Conservation (phyloP, 2,888 invertebrate species). For the Cosmia trapezina region DNA sequence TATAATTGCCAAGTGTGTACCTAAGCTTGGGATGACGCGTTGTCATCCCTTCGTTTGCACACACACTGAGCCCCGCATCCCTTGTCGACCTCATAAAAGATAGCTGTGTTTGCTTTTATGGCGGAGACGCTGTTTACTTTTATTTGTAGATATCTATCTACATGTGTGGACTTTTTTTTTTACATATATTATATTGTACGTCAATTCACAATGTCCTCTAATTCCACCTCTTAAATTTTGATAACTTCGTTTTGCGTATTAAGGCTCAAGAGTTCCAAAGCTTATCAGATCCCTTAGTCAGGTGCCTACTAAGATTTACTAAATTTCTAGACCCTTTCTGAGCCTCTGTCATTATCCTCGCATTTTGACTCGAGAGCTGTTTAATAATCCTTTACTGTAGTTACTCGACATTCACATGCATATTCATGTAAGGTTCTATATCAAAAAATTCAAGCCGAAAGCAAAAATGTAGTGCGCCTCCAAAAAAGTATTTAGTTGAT, state of each 20-base stretch:
- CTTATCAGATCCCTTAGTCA: conserved; percentile 45
- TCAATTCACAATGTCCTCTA: conserved; percentile 1
- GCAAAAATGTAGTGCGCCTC: conserved; percentile 1
- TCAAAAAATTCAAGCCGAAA: conserved; percentile 11
- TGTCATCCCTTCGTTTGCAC: conserved; percentile 48
- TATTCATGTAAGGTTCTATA: conserved; percentile 30
- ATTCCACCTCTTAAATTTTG: conserved; percentile 15
- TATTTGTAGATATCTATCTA: conserved; percentile 17
- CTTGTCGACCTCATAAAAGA: conserved; percentile 40
- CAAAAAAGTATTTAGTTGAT: background rate
- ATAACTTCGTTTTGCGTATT: conserved; percentile 29
- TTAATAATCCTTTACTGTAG: conserved; percentile 47
- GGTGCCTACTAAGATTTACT: conserved; percentile 41
- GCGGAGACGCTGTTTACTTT: conserved; percentile 39
- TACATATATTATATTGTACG: background rate
- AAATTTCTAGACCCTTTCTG: conserved; percentile 54
- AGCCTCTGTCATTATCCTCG: conserved; percentile 42
- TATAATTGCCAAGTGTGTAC: conserved; percentile 24
- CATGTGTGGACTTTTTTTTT: background rate
- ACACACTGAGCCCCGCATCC: conserved; percentile 21
- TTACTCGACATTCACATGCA: conserved; percentile 36
- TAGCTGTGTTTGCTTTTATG: conserved; percentile 49
- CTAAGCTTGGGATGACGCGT: conserved; percentile 33
- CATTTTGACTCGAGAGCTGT: conserved; percentile 34
- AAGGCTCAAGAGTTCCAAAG: conserved; percentile 13